phyloP scores from a whole-genome alignment of 2,113 vertebrate species.

The Dissostichus mawsoni region DNA sequence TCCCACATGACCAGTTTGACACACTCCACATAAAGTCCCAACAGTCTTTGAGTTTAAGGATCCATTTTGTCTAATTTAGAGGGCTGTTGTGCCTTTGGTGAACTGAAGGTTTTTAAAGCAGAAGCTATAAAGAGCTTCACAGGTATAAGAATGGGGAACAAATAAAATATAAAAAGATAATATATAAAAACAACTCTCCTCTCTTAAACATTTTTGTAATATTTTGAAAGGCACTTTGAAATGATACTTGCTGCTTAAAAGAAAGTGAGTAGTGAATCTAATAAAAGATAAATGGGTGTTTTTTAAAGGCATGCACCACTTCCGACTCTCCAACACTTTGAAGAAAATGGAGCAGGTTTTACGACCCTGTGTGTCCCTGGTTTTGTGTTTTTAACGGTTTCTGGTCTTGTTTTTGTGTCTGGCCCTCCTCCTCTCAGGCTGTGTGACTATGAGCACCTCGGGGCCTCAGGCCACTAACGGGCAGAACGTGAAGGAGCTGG shows the following conservation, averaged over 20 bases:
- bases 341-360: not conserved
- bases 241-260: not conserved
- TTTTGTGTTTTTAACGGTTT: constrained; percentile 33
- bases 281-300: not conserved
- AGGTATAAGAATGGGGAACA: not conserved
- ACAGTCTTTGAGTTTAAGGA: not conserved
- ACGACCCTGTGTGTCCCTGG: not conserved
- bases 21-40: not conserved
- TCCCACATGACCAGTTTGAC: constrained; percentile 3
- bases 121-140: not conserved
- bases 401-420: constrained; percentile 15
- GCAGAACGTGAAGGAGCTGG: constrained; percentile 80
- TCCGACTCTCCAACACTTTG: constrained; percentile 1
- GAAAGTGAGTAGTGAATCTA: not conserved
- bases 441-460: constrained; percentile 80
- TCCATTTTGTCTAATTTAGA: not conserved
- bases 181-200: not conserved
- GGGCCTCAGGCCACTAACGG: constrained; percentile 71
- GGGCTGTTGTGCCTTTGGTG: not conserved
- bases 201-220: not conserved
- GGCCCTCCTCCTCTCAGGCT: constrained; percentile 51
- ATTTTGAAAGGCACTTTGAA: not conserved
- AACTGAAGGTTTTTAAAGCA: not conserved
- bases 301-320: not conserved
- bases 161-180: not conserved